Base-by-base conservation (phyloP, 2,888 invertebrate genomes). In the Baronia brevicornis region DNA sequence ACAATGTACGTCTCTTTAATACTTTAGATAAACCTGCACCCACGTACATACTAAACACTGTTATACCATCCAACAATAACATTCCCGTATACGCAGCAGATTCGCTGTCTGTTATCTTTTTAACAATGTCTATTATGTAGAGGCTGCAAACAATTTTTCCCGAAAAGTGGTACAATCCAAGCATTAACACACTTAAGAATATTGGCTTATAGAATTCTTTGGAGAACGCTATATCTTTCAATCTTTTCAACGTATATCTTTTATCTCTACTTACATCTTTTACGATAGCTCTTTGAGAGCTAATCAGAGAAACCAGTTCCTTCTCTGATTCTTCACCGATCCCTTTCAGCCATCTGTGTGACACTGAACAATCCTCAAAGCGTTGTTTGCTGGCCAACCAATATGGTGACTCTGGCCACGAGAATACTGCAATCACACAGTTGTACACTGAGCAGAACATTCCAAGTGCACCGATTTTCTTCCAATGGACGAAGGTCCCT, bases 41-140 rank as follows among this genome's bases (percentile, higher is more conserved):
- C 0, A 44, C 5, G 19, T 60, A 58, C 61, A 61, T 62, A 24
- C 60, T 51, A 0, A 49, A 4, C 1, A 56, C 42, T 7, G 52
- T 47, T 1, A 49, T 27, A 6, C 54, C 44, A 12, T 51, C 51
- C 8, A 51, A 28, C n/a, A 45, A 28, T 10, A 51, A 28, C 49
- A 51, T 51, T n/a, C 41, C 43, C 1, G 23, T 25, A 20, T 48
- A 51, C 4, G 49, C 49, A 2, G 38, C 31, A 1, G 33, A 26
- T 24, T 49, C 46, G 4, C 25, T 39, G 4, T 13, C 26, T 1
- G 42, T 45, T 3, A 51, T 45, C 13, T 36, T 37, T 17, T 43
- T 45, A 3, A 49, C 28, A 4, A 51, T 43, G 21, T 48, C 47
- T 14, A 51, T 38, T 10, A 41, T 36, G 17, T 51, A 51, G 7